Base-by-base conservation (phyloP, 2,888 invertebrate genomes). In the Ethmia dodecea region DNA sequence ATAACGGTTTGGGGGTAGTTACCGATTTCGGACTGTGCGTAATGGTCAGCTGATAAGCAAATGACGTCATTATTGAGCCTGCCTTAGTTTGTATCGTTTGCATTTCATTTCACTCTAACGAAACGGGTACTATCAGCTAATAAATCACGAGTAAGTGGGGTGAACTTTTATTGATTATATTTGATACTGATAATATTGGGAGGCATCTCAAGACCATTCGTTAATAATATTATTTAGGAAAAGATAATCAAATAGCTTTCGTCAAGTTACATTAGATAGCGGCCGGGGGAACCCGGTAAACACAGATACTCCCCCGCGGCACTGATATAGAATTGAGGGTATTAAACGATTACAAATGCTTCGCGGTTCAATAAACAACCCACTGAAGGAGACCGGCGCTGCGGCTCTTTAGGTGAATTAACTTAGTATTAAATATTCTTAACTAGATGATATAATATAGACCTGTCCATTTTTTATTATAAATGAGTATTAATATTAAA, bases 341-440 rank as follows among this genome's bases (percentile, higher is more conserved):
- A 86, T 86, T 87, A 87, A 86, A 84, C 84, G 86, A 83, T 86
- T 83, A 84, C 86, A 84, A 86, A 84, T 84, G 84, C 83, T 80
- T 81, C 71, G 80, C 80, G 80, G 81, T 83, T 78, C 83, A 80
- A 83, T 83, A 83, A 75, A 80, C 83, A 79, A 71, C 67, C 75
- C 68, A 69, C 64, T 62, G 35, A 63, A 64, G 61, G 55, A 70
- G 66, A 56, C 60, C 60, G 57, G 47, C 70, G n/a, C n/a, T n/a
- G n/a, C n/a, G n/a, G n/a, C 67, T 65, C 74, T 22, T 80, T 74
- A 70, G 64, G 70, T 63, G 66, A 79, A 81, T 80, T 79, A 71
- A 71, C 73, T 70, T n/a, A 9, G 2, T 18, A 18, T 18, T 18
- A 18, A 8, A 18, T 3, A 18, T 18, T 18, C 18, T 18, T 18